A percentile compares a stretch with the other conserved stretches of the same genome.
These are phyloP conservation scores for Trachelus iudaicus DNA, from an alignment of 2,888 invertebrate species.

Conservation along the genomic window DNA sequence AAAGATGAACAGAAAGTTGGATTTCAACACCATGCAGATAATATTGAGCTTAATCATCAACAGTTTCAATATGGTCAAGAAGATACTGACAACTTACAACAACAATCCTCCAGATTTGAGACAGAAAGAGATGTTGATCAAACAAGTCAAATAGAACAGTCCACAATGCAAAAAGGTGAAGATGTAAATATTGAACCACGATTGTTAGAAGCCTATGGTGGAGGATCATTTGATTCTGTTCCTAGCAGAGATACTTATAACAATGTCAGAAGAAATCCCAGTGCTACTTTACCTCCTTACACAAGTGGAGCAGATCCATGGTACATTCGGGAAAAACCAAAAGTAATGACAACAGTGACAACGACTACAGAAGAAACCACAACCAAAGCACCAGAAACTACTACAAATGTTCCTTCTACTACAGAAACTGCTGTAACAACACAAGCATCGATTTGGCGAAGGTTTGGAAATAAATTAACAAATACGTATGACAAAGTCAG, in stretches of 20 bases:
- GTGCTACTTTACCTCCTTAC: slow-evolving; percentile 41
- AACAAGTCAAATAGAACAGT: background rate
- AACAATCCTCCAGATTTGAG: background rate
- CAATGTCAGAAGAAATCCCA: slow-evolving; percentile 44
- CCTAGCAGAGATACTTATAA: slow-evolving; percentile 40
- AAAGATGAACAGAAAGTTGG: background rate
- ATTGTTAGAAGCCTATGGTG: slow-evolving; percentile 53
- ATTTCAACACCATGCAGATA: background rate
- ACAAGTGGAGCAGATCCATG: slow-evolving; percentile 40
- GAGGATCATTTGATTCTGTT: slow-evolving; percentile 42
- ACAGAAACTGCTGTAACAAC: slow-evolving; percentile 43
- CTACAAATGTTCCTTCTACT: slow-evolving; percentile 37
- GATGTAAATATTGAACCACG: slow-evolving; percentile 32
- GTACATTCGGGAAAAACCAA: slow-evolving; percentile 44
- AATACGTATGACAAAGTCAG: slow-evolving; percentile 68
- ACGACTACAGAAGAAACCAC: slow-evolving; percentile 22
- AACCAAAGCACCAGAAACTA: slow-evolving; percentile 29
- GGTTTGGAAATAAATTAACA: slow-evolving; percentile 68
- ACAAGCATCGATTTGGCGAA: slow-evolving; percentile 70
- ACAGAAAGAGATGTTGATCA: background rate
- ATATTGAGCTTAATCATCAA: background rate
- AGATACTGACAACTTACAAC: background rate
- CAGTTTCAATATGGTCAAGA: background rate
- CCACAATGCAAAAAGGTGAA: slow-evolving; percentile 7
- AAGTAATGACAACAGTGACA: slow-evolving; percentile 19